These are phyloP conservation scores for Ciona savignyi DNA, from an alignment of 23 tunicate species.

Conservation along the genomic window DNA sequence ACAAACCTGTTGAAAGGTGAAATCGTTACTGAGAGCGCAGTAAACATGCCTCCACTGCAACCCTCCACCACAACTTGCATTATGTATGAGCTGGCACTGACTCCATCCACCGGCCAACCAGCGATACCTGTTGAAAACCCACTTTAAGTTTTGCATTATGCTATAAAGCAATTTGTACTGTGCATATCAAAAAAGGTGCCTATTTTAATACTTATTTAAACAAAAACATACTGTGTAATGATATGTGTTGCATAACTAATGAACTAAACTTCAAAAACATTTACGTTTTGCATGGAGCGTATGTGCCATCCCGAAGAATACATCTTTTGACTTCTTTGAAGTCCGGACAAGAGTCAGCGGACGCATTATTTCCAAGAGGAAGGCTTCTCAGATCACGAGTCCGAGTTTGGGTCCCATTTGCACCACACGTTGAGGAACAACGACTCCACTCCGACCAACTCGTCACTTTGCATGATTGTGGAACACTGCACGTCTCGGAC, in stretches of 20 bases:
- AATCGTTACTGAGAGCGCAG: slow-evolving; percentile 32
- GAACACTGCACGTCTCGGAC: slow-evolving; percentile 42
- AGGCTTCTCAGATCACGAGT: slow-evolving; percentile 27
- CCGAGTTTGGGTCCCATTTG: slow-evolving; percentile 52
- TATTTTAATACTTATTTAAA: no score
- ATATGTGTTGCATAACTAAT: no score
- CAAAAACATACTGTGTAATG: no score
- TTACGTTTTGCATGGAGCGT: slow-evolving; percentile 2
- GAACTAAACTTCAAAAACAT: not conserved
- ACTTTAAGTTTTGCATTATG: no score
- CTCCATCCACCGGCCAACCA: slow-evolving; percentile 70
- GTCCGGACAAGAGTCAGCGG: slow-evolving; percentile 28
- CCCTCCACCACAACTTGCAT: slow-evolving; percentile 74
- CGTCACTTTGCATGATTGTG: slow-evolving; percentile 31
- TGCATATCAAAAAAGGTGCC: no score
- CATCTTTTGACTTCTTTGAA: slow-evolving; percentile 15
- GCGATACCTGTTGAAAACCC: slow-evolving; percentile 27
- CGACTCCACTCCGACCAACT: slow-evolving; percentile 56
- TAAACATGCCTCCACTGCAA: slow-evolving; percentile 43
- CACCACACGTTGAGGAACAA: slow-evolving; percentile 39
- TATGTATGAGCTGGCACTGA: slow-evolving; percentile 12
- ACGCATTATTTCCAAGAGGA: slow-evolving; percentile 29
- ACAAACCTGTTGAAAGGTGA: slow-evolving; percentile 22
- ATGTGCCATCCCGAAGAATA: not conserved
- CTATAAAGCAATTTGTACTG: no score